Conservation (phyloP, 2,888 invertebrate genomes). For the Torymus auratus region DNA sequence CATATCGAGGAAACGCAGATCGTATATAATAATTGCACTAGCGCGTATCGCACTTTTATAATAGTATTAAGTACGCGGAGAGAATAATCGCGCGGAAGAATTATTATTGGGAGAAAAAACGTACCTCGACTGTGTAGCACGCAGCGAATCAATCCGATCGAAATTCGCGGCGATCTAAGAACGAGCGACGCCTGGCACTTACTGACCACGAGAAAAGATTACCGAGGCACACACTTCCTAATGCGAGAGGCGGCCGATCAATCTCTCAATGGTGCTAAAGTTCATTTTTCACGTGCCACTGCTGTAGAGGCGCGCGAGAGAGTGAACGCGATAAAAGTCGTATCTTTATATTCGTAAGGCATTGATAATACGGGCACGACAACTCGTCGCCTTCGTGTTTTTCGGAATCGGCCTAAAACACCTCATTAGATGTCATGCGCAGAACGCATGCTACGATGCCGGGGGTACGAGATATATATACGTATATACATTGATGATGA, state of each 20-base stretch:
- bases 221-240: not conserved
- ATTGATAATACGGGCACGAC: no score
- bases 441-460: constrained; percentile 17
- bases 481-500: not conserved
- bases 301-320: no score
- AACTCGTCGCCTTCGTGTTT: not conserved
- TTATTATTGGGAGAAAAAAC: no score
- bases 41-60: no score
- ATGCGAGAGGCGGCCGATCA: not conserved
- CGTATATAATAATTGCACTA: no score
- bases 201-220: not conserved
- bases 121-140: no score
- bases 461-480: not conserved
- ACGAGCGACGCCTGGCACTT: not conserved
- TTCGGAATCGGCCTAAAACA: not conserved
- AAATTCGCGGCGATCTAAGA: not conserved
- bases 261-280: constrained; percentile 47
- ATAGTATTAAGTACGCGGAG: no score
- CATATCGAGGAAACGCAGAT: no score
- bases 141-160: not conserved
- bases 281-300: constrained; percentile 40
- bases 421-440: constrained; percentile 37
- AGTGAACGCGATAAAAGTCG: no score
- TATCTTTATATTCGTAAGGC: no score
- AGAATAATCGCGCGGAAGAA: no score